Evolutionary conservation across 2,888 invertebrate genomes (phyloP), one percentile per base, ranked within the genome.

Genomic region (Strigamia crassipes): DNA sequence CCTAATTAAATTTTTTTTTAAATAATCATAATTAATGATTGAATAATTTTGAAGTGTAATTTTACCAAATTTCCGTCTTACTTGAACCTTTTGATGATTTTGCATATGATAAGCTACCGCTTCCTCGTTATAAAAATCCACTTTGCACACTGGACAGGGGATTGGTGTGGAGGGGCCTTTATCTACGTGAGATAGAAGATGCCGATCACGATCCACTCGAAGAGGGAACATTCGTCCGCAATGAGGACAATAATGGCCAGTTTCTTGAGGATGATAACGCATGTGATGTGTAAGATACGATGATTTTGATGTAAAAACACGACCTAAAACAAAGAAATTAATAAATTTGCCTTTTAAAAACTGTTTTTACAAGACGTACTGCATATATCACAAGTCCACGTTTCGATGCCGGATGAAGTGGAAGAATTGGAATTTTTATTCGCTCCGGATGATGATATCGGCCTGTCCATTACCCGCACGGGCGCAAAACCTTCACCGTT

Each of bases 141-240:
- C 90, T 84, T 89, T 87, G 85, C 92, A 92, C 79, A 89, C 88
- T 81, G 90, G 89, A 86, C 92, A 92, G n/a, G 87, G 88, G 42
- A 84, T 84, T 79, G 84, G 79, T 79, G 84, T 87, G 13, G 80
- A 83, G 46, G 85, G 84, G 12, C 85, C 78, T 85, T 85, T 82
- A 84, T 85, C 84, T 10, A 87, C 86, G 84, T 92, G 92, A 8
- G 87, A 89, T 79, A 87, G 85, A 83, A 91, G 86, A 86, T 92
- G 92, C 85, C 90, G 91, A 85, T 92, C 91, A 84, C 90, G 89
- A 31, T 92, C 88, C 82, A 89, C 88, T 83, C 85, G 86, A 86
- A 92, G 88, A 12, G 92, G 92, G 86, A 92, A 92, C 81, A 92
- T 90, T 89, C 91, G 92, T 10, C 92, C 92, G 86, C 92, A 92